Evolutionary conservation across 2,888 invertebrate genomes (phyloP).

Genomic region (Hetaerina titia): DNA sequence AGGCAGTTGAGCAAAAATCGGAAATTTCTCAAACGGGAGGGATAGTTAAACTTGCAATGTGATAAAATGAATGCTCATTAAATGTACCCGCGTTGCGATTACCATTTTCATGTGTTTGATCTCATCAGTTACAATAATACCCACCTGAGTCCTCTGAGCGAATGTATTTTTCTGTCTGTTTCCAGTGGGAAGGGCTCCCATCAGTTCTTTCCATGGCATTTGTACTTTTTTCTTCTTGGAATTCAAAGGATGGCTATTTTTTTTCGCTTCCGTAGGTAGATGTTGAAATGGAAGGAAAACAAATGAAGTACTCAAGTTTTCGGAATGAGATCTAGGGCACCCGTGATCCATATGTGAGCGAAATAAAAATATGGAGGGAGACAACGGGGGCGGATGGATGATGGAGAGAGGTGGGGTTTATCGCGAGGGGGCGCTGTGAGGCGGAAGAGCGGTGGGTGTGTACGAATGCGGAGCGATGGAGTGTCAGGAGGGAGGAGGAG

Average conservation of each 20-base stretch:
- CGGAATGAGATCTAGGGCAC: constrained; percentile 3
- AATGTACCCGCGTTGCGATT: too few relatives aligned
- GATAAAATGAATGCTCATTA: too few relatives aligned
- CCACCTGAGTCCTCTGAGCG: neutral
- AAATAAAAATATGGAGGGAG: neutral
- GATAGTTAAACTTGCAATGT: too few relatives aligned
- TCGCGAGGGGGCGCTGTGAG: neutral
- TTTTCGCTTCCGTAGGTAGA: neutral
- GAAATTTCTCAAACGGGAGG: too few relatives aligned
- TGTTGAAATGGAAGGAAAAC: constrained; percentile 31
- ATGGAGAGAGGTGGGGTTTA: neutral
- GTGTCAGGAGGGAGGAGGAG: neutral
- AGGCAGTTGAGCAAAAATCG: too few relatives aligned
- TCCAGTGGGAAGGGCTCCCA: neutral
- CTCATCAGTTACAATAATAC: neutral
- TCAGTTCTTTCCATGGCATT: neutral
- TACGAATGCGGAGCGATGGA: neutral
- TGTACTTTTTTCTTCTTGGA: neutral
- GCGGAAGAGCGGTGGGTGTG: neutral
- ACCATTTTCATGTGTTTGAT: neutral
- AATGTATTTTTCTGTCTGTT: neutral
- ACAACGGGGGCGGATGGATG: constrained; percentile 1
- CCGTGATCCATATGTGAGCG: neutral
- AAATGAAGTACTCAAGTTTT: neutral
- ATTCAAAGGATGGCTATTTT: neutral